Percentiles rank a stretch among this genome's conserved stretches.
Conservation (phyloP, 2,888 invertebrate species). For the Agrypnus murinus region DNA sequence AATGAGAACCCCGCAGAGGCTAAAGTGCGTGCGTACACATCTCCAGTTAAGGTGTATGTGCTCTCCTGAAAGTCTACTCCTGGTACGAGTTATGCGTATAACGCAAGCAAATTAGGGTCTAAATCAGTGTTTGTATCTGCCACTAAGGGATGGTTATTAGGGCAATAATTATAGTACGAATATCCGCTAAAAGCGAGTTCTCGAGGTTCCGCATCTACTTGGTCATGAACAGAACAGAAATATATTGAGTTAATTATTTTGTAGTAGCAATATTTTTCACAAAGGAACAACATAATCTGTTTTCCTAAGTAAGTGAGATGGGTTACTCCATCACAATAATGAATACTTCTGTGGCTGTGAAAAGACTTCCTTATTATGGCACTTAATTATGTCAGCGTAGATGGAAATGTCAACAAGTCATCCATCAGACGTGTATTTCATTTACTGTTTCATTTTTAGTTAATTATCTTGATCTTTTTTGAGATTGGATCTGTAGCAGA, state of each 20-base stretch:
- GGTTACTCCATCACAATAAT: too few relatives aligned
- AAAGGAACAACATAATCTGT: too few relatives aligned
- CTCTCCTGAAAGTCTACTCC: constrained; percentile 35
- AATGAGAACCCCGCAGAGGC: constrained; percentile 44
- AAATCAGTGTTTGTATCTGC: constrained; percentile 58
- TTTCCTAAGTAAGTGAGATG: too few relatives aligned
- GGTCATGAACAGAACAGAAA: constrained; percentile 32
- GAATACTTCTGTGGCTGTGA: too few relatives aligned
- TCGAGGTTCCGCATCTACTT: constrained; percentile 11
- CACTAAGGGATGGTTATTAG: constrained; percentile 57
- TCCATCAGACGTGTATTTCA: too few relatives aligned
- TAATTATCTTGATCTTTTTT: too few relatives aligned
- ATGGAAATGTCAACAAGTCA: too few relatives aligned
- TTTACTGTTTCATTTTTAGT: too few relatives aligned
- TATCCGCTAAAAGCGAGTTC: constrained; percentile 36
- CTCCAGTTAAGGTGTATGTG: constrained; percentile 37
- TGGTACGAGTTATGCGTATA: constrained; percentile 49
- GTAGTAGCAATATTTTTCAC: neutral
- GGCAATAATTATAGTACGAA: constrained; percentile 57
- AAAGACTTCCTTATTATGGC: too few relatives aligned
- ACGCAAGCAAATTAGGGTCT: constrained; percentile 56
- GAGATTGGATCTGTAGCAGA: too few relatives aligned
- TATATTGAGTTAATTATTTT: constrained; percentile 49
- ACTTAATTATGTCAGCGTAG: too few relatives aligned
- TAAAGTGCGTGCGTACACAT: constrained; percentile 45